Base-by-base conservation (phyloP, 2,888 invertebrate species). In the Phyllotreta striolata region DNA sequence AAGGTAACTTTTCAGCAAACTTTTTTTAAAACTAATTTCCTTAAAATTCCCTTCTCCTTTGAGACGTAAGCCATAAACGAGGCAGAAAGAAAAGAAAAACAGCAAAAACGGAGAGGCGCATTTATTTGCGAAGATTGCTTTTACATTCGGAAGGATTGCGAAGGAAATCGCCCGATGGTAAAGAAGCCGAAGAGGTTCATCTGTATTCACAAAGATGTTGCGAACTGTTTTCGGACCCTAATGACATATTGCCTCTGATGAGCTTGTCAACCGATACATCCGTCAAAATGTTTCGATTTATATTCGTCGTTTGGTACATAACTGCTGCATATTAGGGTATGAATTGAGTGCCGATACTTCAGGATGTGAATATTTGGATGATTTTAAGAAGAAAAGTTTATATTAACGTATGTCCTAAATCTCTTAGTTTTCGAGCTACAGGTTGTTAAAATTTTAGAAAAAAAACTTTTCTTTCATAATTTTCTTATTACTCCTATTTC, bases 101-200 rank as follows among this genome's bases (percentile, higher is more conserved):
- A 47, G 12, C 8, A 12, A 14, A 47, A 14, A 14, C 1, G 10
- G 14, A 3, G 3, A 7, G 34, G 47, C 47, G 8, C 13, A 14
- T 47, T 14, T 47, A 47, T 14, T 47, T 5, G 14, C 13, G 9
- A 47, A 47, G 34, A 47, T 47, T 14, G 44, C 14, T 44, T 14
- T 47, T 47, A 2, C 24, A 47, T 47, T 6, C 34, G 5, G 8
- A 47, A 9, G 14, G 6, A 57, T 62, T 14, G 24, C 10, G 24
- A 24, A 46, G 59, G 63, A 63, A 59, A 63, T 63, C 59, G 14
- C 56, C 34, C 14, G 24, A 24, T 24, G 24, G n/a, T 40, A 55
- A 12, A 6, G n/a, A n/a, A 24, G 13, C 34, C 44, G 12, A 41
- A 47, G 54, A 55, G 13, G n/a, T 12, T 13, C 35, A 12, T 54